A percentile compares a stretch with the other conserved stretches of the same genome.
Evolutionary conservation across 2,888 invertebrate genomes (phyloP).

Genomic region (Tiliacea citrago): DNA sequence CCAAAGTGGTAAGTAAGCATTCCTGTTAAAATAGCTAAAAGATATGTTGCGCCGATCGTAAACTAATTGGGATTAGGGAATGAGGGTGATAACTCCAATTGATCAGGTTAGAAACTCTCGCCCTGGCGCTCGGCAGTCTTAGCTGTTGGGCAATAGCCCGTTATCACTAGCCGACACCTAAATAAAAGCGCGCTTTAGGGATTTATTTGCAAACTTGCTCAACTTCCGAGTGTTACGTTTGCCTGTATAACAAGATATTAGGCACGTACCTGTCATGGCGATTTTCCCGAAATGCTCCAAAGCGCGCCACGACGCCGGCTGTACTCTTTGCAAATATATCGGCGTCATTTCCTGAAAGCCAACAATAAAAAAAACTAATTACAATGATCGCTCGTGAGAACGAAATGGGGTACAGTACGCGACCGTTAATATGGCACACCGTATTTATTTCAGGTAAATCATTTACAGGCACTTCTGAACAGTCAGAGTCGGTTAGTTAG

Average conservation of each 20-base stretch:
- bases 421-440: not conserved
- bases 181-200: no score
- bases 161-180: no score
- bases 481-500: not conserved
- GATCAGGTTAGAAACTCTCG: not conserved
- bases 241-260: not conserved
- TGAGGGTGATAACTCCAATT: not conserved
- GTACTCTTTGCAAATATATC: slow-evolving; percentile 72
- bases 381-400: not conserved
- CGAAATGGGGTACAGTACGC: not conserved
- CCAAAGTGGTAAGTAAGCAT: not conserved
- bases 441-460: not conserved
- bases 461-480: not conserved
- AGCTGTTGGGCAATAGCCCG: not conserved
- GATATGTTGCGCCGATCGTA: no score
- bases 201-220: not conserved
- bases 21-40: not conserved
- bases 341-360: slow-evolving; percentile 75
- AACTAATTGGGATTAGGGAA: no score
- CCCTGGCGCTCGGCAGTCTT: no score
- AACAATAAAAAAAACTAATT: not conserved
- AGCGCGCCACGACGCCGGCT: slow-evolving; percentile 77
- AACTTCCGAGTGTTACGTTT: not conserved
- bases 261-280: slow-evolving; percentile 74
- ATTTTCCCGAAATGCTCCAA: slow-evolving; percentile 82